Base-by-base conservation (phyloP, 2,797 vertebrate species). In the Tadarida brasiliensis region DNA sequence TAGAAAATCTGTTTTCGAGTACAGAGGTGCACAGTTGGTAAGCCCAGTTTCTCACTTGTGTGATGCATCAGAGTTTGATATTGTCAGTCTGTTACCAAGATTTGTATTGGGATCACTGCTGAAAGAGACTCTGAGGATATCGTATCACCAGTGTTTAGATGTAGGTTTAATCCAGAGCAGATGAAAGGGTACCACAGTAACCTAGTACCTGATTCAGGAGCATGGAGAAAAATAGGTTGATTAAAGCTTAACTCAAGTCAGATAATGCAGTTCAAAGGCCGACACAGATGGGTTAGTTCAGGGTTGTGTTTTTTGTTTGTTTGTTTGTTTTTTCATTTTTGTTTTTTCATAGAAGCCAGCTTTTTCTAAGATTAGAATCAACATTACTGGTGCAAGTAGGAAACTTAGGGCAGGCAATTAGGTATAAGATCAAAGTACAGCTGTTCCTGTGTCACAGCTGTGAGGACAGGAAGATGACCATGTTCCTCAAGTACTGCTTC, bases 301-400 rank as follows among this genome's bases (percentile, higher is more conserved):
- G 30, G 63, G 61, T 68, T n/a, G 12, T 68, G 47, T 51, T 67
- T 26, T 35, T 47, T 49, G 17, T 65, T 51, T 22, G n/a, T n/a
- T 44, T 63, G 39, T 54, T 44, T n/a, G n/a, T 44, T 44, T 39
- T 44, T 44, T 44, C 39, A 44, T 44, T 44, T 44, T 44, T 44
- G 39, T 54, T 33, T 81, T 87, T 78, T 77, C 61, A 92, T 74
- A 91, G 65, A 93, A 90, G 33, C 22, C 57, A 47, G 30, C 59
- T 92, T 97, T 87, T 82, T 82, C 80, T 81, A 92, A 94, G 77
- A 81, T 91, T 88, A 91, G 28, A 89, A 85, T 94, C 77, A 92
- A 9, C 33, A 68, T 56, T 84, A 28, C 39, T 92, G 51, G 49
- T 81, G 26, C 49, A 88, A 94, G 68, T 74, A 89, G 49, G 51